These are phyloP conservation scores for Epinephelus cyanopodus DNA, from an alignment of 2,113 vertebrate species.

Conservation along the genomic window DNA sequence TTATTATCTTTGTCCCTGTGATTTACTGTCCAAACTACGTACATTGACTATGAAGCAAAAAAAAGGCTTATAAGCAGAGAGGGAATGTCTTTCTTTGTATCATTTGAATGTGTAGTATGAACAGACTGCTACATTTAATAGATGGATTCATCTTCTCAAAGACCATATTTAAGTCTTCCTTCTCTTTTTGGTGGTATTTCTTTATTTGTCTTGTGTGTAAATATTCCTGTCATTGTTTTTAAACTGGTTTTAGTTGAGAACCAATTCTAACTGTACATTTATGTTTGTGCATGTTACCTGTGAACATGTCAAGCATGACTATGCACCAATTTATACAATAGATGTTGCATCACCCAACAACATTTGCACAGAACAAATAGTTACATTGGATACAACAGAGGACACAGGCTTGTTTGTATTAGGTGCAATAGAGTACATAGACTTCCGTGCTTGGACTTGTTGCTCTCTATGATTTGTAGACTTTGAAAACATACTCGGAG, in stretches of 20 bases:
- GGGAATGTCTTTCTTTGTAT: constrained; percentile 66
- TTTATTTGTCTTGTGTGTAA: constrained; percentile 70
- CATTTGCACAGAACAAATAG: constrained; percentile 71
- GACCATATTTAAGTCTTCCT: constrained; percentile 76
- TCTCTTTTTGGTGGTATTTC: constrained; percentile 65
- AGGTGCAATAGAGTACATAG: constrained; percentile 62
- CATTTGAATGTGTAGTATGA: constrained; percentile 68
- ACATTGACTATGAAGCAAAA: constrained; percentile 65
- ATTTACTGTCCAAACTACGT: constrained; percentile 72
- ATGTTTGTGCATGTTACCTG: constrained; percentile 86
- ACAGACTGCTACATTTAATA: constrained; percentile 59
- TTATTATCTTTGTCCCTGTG: constrained; percentile 79
- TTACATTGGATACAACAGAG: constrained; percentile 61
- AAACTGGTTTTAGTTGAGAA: constrained; percentile 60
- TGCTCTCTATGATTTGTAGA: constrained; percentile 70
- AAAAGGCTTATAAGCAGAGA: constrained; percentile 54
- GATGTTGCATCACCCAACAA: constrained; percentile 63
- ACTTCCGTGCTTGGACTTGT: constrained; percentile 69
- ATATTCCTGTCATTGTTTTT: constrained; percentile 66
- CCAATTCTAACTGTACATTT: constrained; percentile 55
- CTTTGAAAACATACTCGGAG: constrained; percentile 62
- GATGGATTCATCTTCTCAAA: constrained; percentile 66
- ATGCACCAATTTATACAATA: constrained; percentile 81
- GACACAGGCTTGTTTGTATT: constrained; percentile 54
- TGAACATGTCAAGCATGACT: constrained; percentile 82